Evolutionary conservation across 2,797 vertebrate species (phyloP), one percentile per base, ranked within the genome.

Genomic region (Momotus momota): DNA sequence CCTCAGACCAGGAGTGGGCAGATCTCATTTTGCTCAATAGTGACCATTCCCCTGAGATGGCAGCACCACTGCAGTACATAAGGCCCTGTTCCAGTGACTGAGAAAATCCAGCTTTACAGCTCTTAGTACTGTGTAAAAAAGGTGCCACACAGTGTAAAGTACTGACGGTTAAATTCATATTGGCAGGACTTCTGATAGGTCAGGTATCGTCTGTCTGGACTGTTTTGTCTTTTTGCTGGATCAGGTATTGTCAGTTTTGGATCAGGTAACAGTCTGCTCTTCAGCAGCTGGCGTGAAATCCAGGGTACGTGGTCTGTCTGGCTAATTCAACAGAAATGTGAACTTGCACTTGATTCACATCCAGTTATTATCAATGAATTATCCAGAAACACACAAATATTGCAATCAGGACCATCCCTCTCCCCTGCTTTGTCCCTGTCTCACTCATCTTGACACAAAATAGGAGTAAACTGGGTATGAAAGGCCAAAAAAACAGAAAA

Each of bases 191-290:
- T 92, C 60, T 75, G 74, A 48, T 58, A 51, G 62, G 62, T 79
- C 64, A 79, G 35, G 55, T 70, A 55, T 62, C 13, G 3, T 13
- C 66, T 51, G 66, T 25, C 77, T 84, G 73, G 43, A 15, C 43
- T 45, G 54, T 77, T 90, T 49, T 65, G 60, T 79, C 41, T 79
- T 92, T 81, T 70, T 92, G 58, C 51, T 90, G 62, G 70, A 81
- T 90, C 43, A 40, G 66, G 43, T 54, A 40, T 7, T 86, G 89
- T 81, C 60, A 60, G 61, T 27, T 55, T 57, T 74, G 61, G 55
- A 88, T 71, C 85, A 86, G 72, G 79, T 55, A 85, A 55, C 49
- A 38, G 77, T 8, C 54, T 79, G 81, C 15, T 62, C 71, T 77
- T 65, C 71, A 85, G 74, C 62, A 84, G 82, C 40, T 85, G 51